Evolutionary conservation across 2,888 invertebrate species (phyloP).

Genomic region (Luperina nickerlii): DNA sequence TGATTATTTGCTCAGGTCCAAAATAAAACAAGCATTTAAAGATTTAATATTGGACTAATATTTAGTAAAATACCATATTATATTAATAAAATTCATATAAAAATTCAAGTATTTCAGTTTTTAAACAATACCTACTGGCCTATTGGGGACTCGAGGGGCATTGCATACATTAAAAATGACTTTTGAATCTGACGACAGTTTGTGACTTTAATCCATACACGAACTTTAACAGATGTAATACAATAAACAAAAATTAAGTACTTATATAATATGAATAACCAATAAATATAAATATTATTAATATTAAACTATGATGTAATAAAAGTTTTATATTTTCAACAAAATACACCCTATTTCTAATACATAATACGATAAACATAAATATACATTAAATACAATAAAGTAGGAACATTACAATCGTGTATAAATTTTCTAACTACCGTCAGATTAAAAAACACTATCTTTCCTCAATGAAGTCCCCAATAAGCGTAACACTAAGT

Average conservation of each 20-base stretch:
- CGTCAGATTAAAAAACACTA: slow-evolving; percentile 43
- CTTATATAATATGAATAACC: slow-evolving; percentile 56
- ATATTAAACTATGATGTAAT: slow-evolving; percentile 15
- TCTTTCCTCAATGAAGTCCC: slow-evolving; percentile 45
- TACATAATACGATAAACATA: slow-evolving; percentile 39
- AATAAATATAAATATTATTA: slow-evolving; percentile 38
- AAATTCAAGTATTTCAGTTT: slow-evolving; percentile 88
- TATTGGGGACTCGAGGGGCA: slow-evolving; percentile 59
- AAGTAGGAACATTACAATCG: slow-evolving; percentile 64
- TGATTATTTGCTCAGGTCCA: slow-evolving; percentile 32
- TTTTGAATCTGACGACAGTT: slow-evolving; percentile 46
- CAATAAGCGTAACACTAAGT: slow-evolving; percentile 69
- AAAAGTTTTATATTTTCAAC: slow-evolving; percentile 22
- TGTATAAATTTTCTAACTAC: slow-evolving; percentile 37
- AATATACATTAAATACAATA: slow-evolving; percentile 37
- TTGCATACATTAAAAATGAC: slow-evolving; percentile 46
- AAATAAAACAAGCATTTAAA: slow-evolving; percentile 85
- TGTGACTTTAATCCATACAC: slow-evolving; percentile 54
- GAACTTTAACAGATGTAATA: slow-evolving; percentile 42
- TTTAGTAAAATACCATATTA: slow-evolving; percentile 90
- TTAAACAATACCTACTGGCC: slow-evolving; percentile 85
- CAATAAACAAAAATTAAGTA: slow-evolving; percentile 62
- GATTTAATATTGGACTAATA: slow-evolving; percentile 90
- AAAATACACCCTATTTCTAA: slow-evolving; percentile 35
- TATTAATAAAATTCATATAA: slow-evolving; percentile 90